Percentiles rank a stretch among this genome's conserved stretches.
These are phyloP conservation scores for Puma concolor DNA, from an alignment of 2,113 vertebrate genomes.

Conservation along the genomic window DNA sequence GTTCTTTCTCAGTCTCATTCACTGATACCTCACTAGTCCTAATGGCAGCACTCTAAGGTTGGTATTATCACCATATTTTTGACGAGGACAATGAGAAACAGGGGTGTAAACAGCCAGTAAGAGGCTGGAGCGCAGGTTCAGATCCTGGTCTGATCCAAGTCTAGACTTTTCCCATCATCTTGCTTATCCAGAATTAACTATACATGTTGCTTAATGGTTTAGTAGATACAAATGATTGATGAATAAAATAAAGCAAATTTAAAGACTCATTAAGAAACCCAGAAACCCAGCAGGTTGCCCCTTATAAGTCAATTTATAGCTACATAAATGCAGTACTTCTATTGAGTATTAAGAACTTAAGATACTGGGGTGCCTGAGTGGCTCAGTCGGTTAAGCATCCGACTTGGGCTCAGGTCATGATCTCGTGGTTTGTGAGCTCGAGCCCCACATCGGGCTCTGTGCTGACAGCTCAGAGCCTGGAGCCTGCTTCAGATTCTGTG, in stretches of 20 bases:
- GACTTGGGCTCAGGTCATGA: too few species aligned
- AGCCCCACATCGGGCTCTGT: too few species aligned
- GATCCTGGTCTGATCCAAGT: neutral
- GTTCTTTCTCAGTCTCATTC: neutral
- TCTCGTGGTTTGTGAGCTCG: too few species aligned
- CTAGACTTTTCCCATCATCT: neutral
- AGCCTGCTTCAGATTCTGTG: too few species aligned
- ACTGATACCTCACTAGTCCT: neutral
- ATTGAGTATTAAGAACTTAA: constrained; percentile 26
- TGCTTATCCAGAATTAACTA: neutral
- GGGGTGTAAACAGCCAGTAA: neutral
- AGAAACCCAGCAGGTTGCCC: neutral
- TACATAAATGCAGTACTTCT: constrained; percentile 17
- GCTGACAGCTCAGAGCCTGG: too few species aligned
- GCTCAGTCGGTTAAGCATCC: too few species aligned
- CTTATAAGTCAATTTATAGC: constrained; percentile 41
- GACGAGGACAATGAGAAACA: constrained; percentile 15
- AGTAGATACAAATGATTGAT: constrained; percentile 16
- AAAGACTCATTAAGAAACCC: constrained; percentile 39
- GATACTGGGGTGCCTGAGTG: neutral
- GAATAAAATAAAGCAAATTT: constrained; percentile 57
- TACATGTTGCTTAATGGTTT: neutral
- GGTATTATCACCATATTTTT: neutral
- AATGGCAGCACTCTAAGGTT: neutral
- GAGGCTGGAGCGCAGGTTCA: neutral